Base-by-base conservation (phyloP, 2,888 invertebrate species). In the Platycnemis pennipes region DNA sequence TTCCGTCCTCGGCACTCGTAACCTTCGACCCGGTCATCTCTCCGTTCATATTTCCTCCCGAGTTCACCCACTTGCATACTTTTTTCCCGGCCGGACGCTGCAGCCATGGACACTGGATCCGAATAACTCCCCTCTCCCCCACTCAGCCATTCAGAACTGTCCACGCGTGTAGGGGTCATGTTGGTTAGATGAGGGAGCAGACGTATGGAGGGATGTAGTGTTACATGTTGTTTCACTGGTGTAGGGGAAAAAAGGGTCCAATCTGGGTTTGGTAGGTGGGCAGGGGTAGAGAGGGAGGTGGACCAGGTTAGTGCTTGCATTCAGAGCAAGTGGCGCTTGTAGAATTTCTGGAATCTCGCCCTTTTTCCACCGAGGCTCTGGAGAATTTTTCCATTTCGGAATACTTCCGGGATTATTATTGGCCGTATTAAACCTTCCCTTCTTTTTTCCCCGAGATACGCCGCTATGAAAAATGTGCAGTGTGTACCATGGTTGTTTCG, bases 381-480 rank as follows among this genome's bases (percentile, higher is more conserved):
- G 77, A 77, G 77, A 77, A 77, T 77, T 77, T 77, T 77, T 77
- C 77, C 77, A 77, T 77, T 77, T 77, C 77, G 37, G 77, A 77
- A 77, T 77, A 77, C 77, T 77, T 77, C 77, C 31, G 77, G 77
- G 77, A 37, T 77, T 77, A 77, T 77, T 77, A 77, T 77, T 77
- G 77, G 77, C 77, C 11, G 77, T 77, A 77, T 37, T 77, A 77
- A 77, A 31, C 77, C 37, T 77, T 63, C 26, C 77, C 31, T n/a
- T n/a, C n/a, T 37, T 77, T 77, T 77, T 77, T 77, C 4, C 77
- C 77, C 13, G 77, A 77, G 77, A 26, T 13, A 77, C 26, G 63
- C 63, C 63, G 19, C 63, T 77, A 13, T 77, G 77, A 77, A n/a
- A n/a, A 37, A 77, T 77, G 77, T 37, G 31, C 77, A 37, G 37